Evolutionary conservation across 2,797 vertebrate species (phyloP).

Genomic region (Aphelocoma californica): DNA sequence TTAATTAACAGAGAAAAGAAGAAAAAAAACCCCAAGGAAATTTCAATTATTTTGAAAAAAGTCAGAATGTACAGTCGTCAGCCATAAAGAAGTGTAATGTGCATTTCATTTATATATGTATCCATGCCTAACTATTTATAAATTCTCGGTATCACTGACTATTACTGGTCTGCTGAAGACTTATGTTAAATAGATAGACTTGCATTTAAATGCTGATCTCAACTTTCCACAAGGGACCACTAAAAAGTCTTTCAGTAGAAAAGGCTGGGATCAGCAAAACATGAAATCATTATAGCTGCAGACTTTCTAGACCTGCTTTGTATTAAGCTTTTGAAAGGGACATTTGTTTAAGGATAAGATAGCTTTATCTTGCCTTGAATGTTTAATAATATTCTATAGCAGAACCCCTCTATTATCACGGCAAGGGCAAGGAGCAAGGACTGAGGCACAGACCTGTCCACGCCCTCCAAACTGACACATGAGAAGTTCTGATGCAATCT

Average conservation of each 20-base stretch:
- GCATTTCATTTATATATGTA: neutral
- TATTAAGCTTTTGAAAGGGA: conserved; percentile 76
- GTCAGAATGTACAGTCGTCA: conserved; percentile 8
- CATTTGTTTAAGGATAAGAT: conserved; percentile 80
- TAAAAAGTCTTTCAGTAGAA: conserved; percentile 80
- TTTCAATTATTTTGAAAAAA: conserved; percentile 1
- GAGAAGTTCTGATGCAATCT: neutral
- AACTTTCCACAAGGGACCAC: conserved; percentile 77
- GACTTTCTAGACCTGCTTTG: conserved; percentile 75
- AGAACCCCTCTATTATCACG: neutral
- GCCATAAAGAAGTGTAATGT: neutral
- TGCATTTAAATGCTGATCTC: conserved; percentile 81
- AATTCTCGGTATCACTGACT: conserved; percentile 65
- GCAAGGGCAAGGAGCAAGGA: conserved; percentile 16
- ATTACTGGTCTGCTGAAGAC: conserved; percentile 67
- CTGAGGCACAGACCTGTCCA: neutral
- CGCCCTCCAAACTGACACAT: neutral
- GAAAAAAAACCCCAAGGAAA: neutral
- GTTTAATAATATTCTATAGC: conserved; percentile 44
- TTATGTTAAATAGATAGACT: conserved; percentile 76
- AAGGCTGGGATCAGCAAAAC: conserved; percentile 80
- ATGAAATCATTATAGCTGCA: conserved; percentile 78
- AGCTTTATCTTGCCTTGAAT: conserved; percentile 62
- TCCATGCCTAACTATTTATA: conserved; percentile 56
- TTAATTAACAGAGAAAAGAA: neutral